A percentile compares a stretch with the other conserved stretches of the same genome.
Evolutionary conservation across 2,888 invertebrate genomes (phyloP).

Genomic region (Calliphora vomitoria): DNA sequence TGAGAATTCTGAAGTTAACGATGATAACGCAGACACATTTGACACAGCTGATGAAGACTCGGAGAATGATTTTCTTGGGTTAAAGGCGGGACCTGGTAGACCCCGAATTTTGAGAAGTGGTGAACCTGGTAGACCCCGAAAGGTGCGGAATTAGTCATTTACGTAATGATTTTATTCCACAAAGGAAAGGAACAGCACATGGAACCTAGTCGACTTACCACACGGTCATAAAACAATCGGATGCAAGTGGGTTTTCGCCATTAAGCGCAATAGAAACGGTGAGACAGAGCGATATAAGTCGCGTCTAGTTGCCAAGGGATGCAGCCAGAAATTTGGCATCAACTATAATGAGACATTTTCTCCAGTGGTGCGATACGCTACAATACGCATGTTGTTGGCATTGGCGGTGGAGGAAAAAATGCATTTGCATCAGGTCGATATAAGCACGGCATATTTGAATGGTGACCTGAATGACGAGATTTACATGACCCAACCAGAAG

Average conservation of each 20-base stretch:
- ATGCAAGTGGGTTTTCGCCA: slow-evolving; percentile 70
- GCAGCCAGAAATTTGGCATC: slow-evolving; percentile 62
- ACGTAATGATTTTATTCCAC: slow-evolving; percentile 57
- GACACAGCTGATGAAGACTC: slow-evolving; percentile 28
- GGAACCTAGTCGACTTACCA: slow-evolving; percentile 67
- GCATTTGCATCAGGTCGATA: slow-evolving; percentile 71
- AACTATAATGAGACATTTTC: slow-evolving; percentile 73
- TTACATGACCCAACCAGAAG: slow-evolving; percentile 70
- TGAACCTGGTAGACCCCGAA: slow-evolving; percentile 60
- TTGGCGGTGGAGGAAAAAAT: slow-evolving; percentile 66
- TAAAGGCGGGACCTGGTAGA: slow-evolving; percentile 35
- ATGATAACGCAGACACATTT: slow-evolving; percentile 14
- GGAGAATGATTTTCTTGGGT: slow-evolving; percentile 28
- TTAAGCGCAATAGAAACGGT: slow-evolving; percentile 65
- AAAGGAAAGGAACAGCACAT: slow-evolving; percentile 67
- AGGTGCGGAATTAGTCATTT: slow-evolving; percentile 55
- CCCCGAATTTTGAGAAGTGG: slow-evolving; percentile 50
- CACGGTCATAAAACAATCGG: slow-evolving; percentile 61
- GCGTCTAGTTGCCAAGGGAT: slow-evolving; percentile 67
- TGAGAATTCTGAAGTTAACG: background rate
- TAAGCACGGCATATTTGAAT: slow-evolving; percentile 70
- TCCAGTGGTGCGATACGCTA: slow-evolving; percentile 69
- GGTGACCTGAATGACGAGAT: slow-evolving; percentile 68
- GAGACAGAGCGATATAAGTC: slow-evolving; percentile 70
- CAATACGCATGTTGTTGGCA: slow-evolving; percentile 68